Evolutionary conservation across 2,113 vertebrate genomes (phyloP), one percentile per base, ranked within the genome.

Genomic region (Osmerus eperlanus): DNA sequence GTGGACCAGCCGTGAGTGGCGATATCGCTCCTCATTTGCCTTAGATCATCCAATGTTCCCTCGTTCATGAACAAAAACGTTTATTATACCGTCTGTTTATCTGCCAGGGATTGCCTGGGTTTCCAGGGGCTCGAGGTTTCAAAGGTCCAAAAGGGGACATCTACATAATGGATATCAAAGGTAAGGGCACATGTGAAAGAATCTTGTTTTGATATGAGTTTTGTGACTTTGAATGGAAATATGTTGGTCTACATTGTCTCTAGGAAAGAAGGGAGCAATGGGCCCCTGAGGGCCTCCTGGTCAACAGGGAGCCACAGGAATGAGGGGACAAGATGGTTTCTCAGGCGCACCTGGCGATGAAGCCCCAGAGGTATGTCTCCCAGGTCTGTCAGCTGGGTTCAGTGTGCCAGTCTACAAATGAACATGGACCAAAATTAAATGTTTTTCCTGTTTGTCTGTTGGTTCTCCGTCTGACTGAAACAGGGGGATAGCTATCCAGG

Each of bases 121-220:
- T 87, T 72, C 85, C 73, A 19, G 96, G 97, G 58, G 11, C 74
- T 55, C 82, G 66, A 75, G 97, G 96, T 13, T 21, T 28, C 2
- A 98, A 96, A 89, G 97, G 96, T 77, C 84, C 91, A 68, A 97
- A 96, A 74, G 96, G 96, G 9, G 89, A 92, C 13, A 67, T 91
- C 0, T 83, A 3, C 11, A n/a, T 81, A 61, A 64, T 78, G 51
- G 72, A 84, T 19, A 67, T 70, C 2, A 84, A 81, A 85, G 92
- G 92, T 90, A 61, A 65, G 62, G 41, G 5, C 54, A 12, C 13
- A 15, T 55, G 21, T 23, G 16, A 9, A 61, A 52, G 11, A 15
- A 52, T 61, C 13, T 3, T 36, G 12, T 29, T 29, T 7, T 19
- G 23, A 23, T 4, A 1, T 62, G 2, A 51, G 11, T 3, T 5